Percentiles rank a stretch among this genome's conserved stretches.
phyloP scores from a whole-genome alignment of 1,140 invertebrate genomes.

The Rhopalosiphum maidis region DNA sequence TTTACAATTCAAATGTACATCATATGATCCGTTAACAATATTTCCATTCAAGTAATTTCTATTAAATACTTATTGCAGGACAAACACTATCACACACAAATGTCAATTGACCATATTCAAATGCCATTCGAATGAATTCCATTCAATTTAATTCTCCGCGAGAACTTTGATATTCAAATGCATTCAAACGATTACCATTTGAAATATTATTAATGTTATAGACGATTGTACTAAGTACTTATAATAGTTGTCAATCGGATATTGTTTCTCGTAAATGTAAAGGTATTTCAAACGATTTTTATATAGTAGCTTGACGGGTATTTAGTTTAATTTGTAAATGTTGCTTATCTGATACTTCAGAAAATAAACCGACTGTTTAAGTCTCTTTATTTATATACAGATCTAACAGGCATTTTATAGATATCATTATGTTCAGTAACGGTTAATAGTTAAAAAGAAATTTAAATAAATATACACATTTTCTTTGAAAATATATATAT shows the following conservation, averaged over 20 bases:
- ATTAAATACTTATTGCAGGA: slow-evolving; percentile 4
- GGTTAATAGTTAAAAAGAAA: not conserved
- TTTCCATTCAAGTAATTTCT: slow-evolving; percentile 24
- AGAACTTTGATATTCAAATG: slow-evolving; percentile 1
- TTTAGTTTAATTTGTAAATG: not conserved
- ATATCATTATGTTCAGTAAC: slow-evolving; percentile 12
- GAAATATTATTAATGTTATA: not conserved
- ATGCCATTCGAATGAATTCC: not conserved
- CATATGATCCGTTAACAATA: slow-evolving; percentile 28
- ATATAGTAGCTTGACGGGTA: not conserved
- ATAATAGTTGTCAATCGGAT: slow-evolving; percentile 8
- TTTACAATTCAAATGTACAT: slow-evolving; percentile 35
- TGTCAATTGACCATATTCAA: slow-evolving; percentile 27
- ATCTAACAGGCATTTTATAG: not conserved
- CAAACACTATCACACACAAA: slow-evolving; percentile 13
- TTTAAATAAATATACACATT: not conserved
- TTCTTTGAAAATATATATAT: not conserved
- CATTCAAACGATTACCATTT: not conserved
- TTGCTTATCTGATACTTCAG: not conserved
- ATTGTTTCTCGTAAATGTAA: slow-evolving; percentile 11
- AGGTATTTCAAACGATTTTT: not conserved
- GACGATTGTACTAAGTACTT: not conserved
- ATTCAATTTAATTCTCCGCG: slow-evolving; percentile 13
- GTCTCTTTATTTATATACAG: slow-evolving; percentile 10
- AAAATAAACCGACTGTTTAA: not conserved